Evolutionary conservation across 2,113 vertebrate species (phyloP), one percentile per base, ranked within the genome.

Genomic region (Melanerpes aurifrons): DNA sequence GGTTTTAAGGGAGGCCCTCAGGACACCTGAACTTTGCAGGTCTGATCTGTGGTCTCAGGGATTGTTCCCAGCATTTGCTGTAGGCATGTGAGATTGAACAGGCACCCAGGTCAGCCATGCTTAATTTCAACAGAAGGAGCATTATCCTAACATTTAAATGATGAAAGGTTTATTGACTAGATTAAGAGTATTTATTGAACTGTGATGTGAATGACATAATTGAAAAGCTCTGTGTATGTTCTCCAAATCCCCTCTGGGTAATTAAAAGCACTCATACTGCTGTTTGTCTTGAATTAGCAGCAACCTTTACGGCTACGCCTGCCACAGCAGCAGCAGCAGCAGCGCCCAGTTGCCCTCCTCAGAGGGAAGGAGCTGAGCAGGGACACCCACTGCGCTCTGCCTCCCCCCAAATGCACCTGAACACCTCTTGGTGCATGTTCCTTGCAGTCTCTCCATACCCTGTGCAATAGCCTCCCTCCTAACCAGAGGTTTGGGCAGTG

Each of bases 121-220:
- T 78, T 78, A 8, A 84, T 84, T 94, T 92, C 82, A 79, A 82
- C 62, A 89, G 81, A 84, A 78, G 69, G 61, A 93, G 43, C 47
- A 43, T 74, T 94, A 87, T 75, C 81, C 81, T 92, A 92, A 93
- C 56, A 84, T 92, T 89, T 82, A 87, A 87, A 58, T n/a, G 26
- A 85, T 79, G 56, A 89, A 92, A 89, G 74, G 50, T 89, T 89
- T 94, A 87, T 87, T 92, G 89, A 92, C 75, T 62, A 72, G 81
- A 82, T 75, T 85, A 87, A 84, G 77, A 78, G 80, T 89, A 94
- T 89, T 93, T 93, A 79, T 93, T 79, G 91, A 87, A 75, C 67
- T 85, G 24, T 87, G 59, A 78, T 82, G 74, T 8, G 32, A 87
- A 87, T 85, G 28, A 84, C 74, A 84, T 69, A 91, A 91, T 59